Conservation (phyloP, 2,888 invertebrate species). For the Sylvicola cinctus region DNA sequence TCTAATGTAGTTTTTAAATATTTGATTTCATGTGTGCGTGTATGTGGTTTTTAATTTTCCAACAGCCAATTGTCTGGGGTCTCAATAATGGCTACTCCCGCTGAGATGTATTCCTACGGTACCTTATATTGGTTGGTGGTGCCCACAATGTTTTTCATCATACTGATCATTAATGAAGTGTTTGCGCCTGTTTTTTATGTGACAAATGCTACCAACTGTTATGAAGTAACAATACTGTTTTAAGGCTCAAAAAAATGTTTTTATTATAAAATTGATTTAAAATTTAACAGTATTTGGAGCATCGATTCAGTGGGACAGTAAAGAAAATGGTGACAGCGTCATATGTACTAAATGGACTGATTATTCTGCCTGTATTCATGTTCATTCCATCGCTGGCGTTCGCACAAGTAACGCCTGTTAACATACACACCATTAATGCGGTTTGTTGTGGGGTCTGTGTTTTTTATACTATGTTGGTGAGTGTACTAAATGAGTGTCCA, state of each 20-base stretch:
- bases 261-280: background rate
- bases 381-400: background rate
- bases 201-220: slow-evolving; percentile 28
- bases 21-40: background rate
- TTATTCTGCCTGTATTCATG: background rate
- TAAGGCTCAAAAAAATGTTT: background rate
- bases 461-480: slow-evolving; percentile 35
- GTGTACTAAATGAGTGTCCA: too few relatives aligned
- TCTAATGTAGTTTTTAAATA: background rate
- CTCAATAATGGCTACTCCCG: slow-evolving; percentile 30
- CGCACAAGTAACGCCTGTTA: slow-evolving; percentile 7
- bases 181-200: slow-evolving; percentile 30
- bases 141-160: slow-evolving; percentile 21
- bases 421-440: slow-evolving; percentile 31
- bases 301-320: background rate
- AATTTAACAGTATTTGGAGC: background rate
- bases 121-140: slow-evolving; percentile 24
- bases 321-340: background rate
- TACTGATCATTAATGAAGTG: slow-evolving; percentile 18
- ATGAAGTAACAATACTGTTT: slow-evolving; percentile 10
- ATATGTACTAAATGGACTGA: background rate
- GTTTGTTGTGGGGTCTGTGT: slow-evolving; percentile 33
- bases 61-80: slow-evolving; percentile 29
- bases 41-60: background rate
- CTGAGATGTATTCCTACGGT: slow-evolving; percentile 30